phyloP scores from a whole-genome alignment of 2,113 vertebrate genomes.

The Bufo bufo region DNA sequence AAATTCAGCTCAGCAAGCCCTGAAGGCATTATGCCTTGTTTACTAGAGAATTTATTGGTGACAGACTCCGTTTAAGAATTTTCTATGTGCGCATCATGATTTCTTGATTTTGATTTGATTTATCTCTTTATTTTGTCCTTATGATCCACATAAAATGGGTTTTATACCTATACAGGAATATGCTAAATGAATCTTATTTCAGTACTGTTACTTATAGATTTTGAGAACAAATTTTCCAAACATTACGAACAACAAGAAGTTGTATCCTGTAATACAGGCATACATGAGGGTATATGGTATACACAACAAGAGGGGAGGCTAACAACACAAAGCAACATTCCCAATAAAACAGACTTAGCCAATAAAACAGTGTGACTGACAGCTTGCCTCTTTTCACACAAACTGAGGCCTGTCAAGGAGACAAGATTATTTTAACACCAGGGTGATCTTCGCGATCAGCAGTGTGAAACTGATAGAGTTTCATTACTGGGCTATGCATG shows the following conservation, averaged over 20 bases:
- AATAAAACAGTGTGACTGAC: not conserved
- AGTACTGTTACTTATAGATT: not conserved
- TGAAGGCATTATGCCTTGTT: too few species aligned
- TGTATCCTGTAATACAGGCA: not conserved
- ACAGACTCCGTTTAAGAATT: too few species aligned
- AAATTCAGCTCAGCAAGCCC: too few species aligned
- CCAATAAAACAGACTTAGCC: not conserved
- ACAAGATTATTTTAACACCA: constrained; percentile 41
- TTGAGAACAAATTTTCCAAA: not conserved
- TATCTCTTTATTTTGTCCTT: too few species aligned
- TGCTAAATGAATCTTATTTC: not conserved
- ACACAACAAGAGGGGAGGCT: not conserved
- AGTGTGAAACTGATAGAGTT: not conserved
- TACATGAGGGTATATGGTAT: not conserved
- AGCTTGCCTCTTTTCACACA: constrained; percentile 4
- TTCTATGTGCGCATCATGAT: too few species aligned
- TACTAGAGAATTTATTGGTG: too few species aligned
- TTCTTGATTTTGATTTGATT: too few species aligned
- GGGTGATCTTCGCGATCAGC: constrained; percentile 30
- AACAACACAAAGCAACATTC: not conserved
- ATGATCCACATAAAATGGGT: not conserved
- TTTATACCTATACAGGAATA: not conserved
- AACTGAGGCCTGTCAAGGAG: constrained; percentile 39
- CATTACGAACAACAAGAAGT: not conserved
- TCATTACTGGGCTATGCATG: constrained; percentile 37